Evolutionary conservation across 2,113 vertebrate species (phyloP).

Genomic region (Rhinichthys klamathensis): DNA sequence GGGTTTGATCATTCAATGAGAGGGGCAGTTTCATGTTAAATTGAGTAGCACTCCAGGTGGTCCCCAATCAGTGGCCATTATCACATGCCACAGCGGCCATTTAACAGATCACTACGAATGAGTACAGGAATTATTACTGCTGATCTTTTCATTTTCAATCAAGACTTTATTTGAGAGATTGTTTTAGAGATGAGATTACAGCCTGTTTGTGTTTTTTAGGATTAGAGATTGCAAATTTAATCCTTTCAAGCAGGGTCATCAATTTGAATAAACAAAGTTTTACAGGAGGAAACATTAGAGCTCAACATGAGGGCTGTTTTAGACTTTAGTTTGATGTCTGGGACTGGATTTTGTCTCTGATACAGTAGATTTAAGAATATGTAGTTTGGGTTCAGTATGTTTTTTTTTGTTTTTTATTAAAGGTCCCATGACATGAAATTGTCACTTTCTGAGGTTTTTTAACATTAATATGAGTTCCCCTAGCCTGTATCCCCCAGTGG

Average conservation of each 20-base stretch:
- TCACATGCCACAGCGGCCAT: slow-evolving; percentile 14
- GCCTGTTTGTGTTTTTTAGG: slow-evolving; percentile 21
- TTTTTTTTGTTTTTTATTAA: no score
- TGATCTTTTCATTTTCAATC: slow-evolving; percentile 18
- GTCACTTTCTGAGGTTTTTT: no score
- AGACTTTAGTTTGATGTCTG: not conserved
- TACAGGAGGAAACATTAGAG: slow-evolving; percentile 1
- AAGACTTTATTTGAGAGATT: slow-evolving; percentile 27
- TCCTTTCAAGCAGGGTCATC: not conserved
- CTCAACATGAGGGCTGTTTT: not conserved
- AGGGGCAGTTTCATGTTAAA: not conserved
- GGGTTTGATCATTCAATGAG: slow-evolving; percentile 7
- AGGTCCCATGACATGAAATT: no score
- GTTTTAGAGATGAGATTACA: slow-evolving; percentile 27
- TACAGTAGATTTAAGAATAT: not conserved
- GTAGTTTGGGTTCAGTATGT: no score
- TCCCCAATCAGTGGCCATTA: slow-evolving; percentile 13
- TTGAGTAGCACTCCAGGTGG: slow-evolving; percentile 10
- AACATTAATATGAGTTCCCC: no score
- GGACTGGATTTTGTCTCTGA: not conserved
- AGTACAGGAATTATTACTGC: slow-evolving; percentile 7
- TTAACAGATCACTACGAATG: not conserved
- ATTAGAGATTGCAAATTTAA: slow-evolving; percentile 20
- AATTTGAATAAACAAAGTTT: slow-evolving; percentile 5
- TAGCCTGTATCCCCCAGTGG: no score